Base-by-base conservation (phyloP, 2,797 vertebrate species). In the Premnoplex brunnescens region DNA sequence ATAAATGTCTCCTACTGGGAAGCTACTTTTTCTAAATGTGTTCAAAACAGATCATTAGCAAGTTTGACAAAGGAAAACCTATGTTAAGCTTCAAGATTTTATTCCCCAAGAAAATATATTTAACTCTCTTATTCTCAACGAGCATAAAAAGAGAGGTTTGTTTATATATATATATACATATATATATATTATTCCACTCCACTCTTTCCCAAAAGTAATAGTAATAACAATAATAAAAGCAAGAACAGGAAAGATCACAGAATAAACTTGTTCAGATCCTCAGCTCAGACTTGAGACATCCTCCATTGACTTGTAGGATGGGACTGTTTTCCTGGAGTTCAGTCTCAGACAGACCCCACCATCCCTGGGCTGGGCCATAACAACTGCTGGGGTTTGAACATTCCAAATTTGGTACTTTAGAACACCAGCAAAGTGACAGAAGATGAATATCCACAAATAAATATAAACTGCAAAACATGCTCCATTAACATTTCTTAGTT, bases 1-100 rank as follows among this genome's bases (percentile, higher is more conserved):
- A 87, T 46, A 71, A 84, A 87, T 32, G 60, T 58, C 59, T 77
- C 89, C 82, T 92, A 71, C 81, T 48, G 79, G 66, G 88, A 93
- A 91, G 76, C 30, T 68, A 13, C 83, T 84, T 88, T 88, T 81
- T 49, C 51, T 37, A 39, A 72, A 75, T 84, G 62, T 78, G 80
- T 84, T 95, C 80, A 88, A 88, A 95, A 90, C 18, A 96, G 46
- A 95, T 81, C 76, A 81, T 90, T 96, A 95, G 80, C 58, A 92
- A 94, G 51, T 84, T 66, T 88, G 79, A 62, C 26, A 28, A 91
- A 94, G 73, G 60, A 89, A 91, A 95, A 68, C 36, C 64, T 77
- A 23, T 17, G 23, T 37, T 64, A 60, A 88, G 52, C 23, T n/a
- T 83, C 58, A 67, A 55, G 41, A 93, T 64, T 91, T 89, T 63